A percentile compares a stretch with the other conserved stretches of the same genome.
These are phyloP conservation scores for Daktulosphaira vitifoliae DNA, from an alignment of 1,140 invertebrate genomes.

Conservation along the genomic window DNA sequence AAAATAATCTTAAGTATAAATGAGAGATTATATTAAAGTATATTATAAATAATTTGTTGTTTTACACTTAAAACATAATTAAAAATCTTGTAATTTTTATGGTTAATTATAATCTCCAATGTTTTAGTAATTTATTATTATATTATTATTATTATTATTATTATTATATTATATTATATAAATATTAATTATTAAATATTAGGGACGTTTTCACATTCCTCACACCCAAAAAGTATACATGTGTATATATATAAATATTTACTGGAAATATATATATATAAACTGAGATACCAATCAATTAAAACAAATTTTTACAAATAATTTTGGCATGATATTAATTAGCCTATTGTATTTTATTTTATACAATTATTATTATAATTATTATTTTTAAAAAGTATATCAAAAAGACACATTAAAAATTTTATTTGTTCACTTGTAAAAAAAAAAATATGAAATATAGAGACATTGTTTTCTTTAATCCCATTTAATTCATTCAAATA, in stretches of 20 bases:
- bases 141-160: slow-evolving; percentile 27
- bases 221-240: slow-evolving; percentile 13
- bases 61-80: slow-evolving; percentile 34
- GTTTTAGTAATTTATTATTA: slow-evolving; percentile 34
- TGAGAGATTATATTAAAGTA: slow-evolving; percentile 13
- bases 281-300: neutral
- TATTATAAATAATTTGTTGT: slow-evolving; percentile 33
- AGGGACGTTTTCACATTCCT: slow-evolving; percentile 33
- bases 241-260: neutral
- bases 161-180: slow-evolving; percentile 29
- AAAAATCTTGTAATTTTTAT: slow-evolving; percentile 33
- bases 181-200: slow-evolving; percentile 34
- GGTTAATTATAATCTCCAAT: slow-evolving; percentile 33
- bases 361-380: slow-evolving; percentile 17
- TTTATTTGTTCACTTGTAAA: slow-evolving; percentile 33
- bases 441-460: slow-evolving; percentile 2
- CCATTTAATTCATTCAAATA: too few species aligned
- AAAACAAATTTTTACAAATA: slow-evolving; percentile 16
- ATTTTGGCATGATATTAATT: slow-evolving; percentile 31
- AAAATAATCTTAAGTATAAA: slow-evolving; percentile 33
- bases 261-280: slow-evolving; percentile 8
- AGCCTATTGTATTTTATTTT: slow-evolving; percentile 31
- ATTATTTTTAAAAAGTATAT: slow-evolving; percentile 27
- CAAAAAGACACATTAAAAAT: slow-evolving; percentile 28
- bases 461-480: slow-evolving; percentile 21